phyloP scores from a whole-genome alignment of 92 coral and sea anemone species.

The Umimayanthus kanabou region DNA sequence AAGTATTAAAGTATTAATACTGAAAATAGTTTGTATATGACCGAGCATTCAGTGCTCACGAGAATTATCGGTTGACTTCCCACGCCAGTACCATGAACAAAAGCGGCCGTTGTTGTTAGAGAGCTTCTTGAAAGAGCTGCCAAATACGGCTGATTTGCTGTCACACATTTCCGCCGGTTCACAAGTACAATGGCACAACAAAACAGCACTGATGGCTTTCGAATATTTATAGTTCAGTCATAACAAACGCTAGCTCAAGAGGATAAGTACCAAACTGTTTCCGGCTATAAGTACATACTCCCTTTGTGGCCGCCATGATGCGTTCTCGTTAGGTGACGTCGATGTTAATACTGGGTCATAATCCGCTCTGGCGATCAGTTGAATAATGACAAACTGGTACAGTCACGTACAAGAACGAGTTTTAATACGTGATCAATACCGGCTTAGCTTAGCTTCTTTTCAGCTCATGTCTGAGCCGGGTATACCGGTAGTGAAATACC shows the following conservation, averaged over 20 bases:
- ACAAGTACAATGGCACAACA: not conserved
- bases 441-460: not conserved
- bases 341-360: not conserved
- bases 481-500: not conserved
- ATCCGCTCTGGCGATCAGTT: not conserved
- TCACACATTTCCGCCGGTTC: not conserved
- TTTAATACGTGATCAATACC: not conserved
- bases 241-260: not conserved
- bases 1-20: too few species aligned
- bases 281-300: not conserved
- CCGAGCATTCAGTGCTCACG: not conserved
- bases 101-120: not conserved
- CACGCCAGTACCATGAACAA: not conserved
- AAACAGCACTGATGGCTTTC: not conserved
- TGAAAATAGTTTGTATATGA: not conserved
- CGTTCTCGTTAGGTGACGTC: not conserved
- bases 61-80: not conserved
- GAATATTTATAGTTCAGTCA: not conserved
- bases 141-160: not conserved
- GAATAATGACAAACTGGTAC: not conserved
- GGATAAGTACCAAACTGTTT: slow-evolving; percentile 1
- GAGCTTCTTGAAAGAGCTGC: not conserved
- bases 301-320: not conserved
- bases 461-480: not conserved
- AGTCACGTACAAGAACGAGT: not conserved